phyloP scores from a whole-genome alignment of 2,113 vertebrate genomes.

The Corythornis vintsioides region DNA sequence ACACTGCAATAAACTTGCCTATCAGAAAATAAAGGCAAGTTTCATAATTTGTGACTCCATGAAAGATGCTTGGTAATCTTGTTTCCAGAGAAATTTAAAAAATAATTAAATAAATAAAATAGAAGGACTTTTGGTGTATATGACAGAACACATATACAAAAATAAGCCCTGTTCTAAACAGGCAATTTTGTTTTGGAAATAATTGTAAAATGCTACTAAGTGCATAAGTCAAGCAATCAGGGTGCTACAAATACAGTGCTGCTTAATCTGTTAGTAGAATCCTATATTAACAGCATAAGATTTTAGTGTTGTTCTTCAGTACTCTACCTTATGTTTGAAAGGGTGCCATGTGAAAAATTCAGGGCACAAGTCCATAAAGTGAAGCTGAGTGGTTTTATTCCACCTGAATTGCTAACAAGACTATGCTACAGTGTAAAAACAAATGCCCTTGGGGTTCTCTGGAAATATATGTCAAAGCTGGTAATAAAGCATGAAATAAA shows the following conservation, averaged over 20 bases:
- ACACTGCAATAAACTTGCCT: background rate
- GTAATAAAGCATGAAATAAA: constrained; percentile 60
- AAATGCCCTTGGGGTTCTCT: background rate
- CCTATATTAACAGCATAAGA: background rate
- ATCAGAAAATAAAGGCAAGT: background rate
- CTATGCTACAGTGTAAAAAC: constrained; percentile 21
- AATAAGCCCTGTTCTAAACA: background rate
- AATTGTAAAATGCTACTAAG: background rate
- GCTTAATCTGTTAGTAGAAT: background rate
- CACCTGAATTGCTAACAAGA: constrained; percentile 55
- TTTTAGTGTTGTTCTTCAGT: background rate
- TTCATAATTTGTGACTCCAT: background rate
- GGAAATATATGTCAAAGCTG: constrained; percentile 49
- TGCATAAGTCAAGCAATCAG: background rate
- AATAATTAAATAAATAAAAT: background rate
- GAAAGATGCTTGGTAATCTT: background rate
- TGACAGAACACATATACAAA: background rate
- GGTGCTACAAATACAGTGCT: background rate
- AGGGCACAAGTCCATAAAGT: constrained; percentile 10
- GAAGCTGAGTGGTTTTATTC: constrained; percentile 63
- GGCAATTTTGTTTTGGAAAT: background rate
- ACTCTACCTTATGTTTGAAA: background rate
- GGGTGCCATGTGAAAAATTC: constrained; percentile 30
- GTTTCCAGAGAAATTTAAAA: background rate
- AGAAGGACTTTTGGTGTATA: background rate